Conservation (phyloP, 2,888 invertebrate genomes). For the Isotomurus palustris region DNA sequence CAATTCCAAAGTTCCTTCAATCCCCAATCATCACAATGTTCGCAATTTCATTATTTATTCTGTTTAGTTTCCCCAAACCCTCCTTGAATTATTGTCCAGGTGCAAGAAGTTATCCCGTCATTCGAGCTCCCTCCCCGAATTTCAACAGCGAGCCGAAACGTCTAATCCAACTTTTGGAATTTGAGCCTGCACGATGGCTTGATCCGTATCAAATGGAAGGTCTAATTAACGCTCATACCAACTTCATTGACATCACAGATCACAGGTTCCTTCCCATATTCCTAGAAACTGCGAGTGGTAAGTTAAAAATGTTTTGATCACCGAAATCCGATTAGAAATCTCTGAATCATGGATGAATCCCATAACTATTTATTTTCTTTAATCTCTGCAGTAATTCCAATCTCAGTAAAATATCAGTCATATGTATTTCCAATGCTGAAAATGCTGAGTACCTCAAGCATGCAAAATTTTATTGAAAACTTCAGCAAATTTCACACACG, state of each 20-base stretch:
- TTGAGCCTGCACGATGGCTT: slow-evolving; percentile 7
- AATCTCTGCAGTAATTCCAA: neutral
- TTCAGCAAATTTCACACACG: slow-evolving; percentile 5
- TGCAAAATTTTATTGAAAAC: neutral
- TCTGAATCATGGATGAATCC: no score
- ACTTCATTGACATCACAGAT: slow-evolving; percentile 16
- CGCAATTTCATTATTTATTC: no score
- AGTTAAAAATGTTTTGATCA: no score
- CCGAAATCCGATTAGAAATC: no score
- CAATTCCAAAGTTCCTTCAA: no score
- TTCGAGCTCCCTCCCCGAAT: no score
- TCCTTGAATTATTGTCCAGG: no score
- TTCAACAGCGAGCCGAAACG: no score
- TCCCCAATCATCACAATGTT: no score
- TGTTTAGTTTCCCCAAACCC: no score
- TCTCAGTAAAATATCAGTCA: neutral
- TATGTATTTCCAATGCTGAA: no score
- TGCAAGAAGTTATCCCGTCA: no score
- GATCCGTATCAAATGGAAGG: neutral
- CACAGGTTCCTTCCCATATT: neutral
- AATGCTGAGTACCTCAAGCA: neutral
- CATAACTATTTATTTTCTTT: neutral
- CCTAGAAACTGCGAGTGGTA: neutral
- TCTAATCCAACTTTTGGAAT: slow-evolving; percentile 7
- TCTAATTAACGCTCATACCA: neutral